Base-by-base conservation (phyloP, 2,888 invertebrate genomes). In the Drosophila neotestacea region DNA sequence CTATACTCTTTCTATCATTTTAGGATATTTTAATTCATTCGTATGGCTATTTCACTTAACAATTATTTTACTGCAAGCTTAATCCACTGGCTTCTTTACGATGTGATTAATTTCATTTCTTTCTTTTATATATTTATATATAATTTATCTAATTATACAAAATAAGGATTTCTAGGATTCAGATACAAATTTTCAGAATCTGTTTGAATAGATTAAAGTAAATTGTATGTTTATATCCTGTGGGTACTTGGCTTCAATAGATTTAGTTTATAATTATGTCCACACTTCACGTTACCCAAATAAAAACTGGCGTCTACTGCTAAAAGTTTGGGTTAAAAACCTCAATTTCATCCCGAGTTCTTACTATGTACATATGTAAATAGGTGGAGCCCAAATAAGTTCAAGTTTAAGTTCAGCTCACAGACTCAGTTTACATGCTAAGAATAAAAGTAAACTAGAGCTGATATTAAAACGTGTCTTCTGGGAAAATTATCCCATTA, bases 401-500 rank as follows among this genome's bases (percentile, higher is more conserved):
- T 75, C 80, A 79, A 58, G 60, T 64, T 69, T 11, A 32, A 44
- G 75, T 62, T 79, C 74, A 74, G 28, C 61, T 27, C 16, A 36
- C 11, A 16, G 34, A 6, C n/a, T 44, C 55, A 62, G 22, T 11
- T 32, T 28, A 46, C 36, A 39, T 32, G 27, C 34, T 34, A 11
- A 16, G 30, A 48, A 70, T 42, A 42, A 54, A 60, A 47, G 44
- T 41, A 47, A 56, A 46, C 58, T 55, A 30, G 30, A 44, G 30
- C n/a, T 52, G 55, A 11, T 28, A 41, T 27, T 5, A 50, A 38
- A 9, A 13, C 13, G 41, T 38, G 60, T 76, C 48, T 76, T 80
- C 76, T 62, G 42, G 51, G 81, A 76, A 76, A 51, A 59, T n/a
- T 42, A 36, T 27, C 36, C 34, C 36, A 80, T 80, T 70, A 79